Base-by-base conservation (phyloP, 2,888 invertebrate genomes). In the Cylloceria caligata region DNA sequence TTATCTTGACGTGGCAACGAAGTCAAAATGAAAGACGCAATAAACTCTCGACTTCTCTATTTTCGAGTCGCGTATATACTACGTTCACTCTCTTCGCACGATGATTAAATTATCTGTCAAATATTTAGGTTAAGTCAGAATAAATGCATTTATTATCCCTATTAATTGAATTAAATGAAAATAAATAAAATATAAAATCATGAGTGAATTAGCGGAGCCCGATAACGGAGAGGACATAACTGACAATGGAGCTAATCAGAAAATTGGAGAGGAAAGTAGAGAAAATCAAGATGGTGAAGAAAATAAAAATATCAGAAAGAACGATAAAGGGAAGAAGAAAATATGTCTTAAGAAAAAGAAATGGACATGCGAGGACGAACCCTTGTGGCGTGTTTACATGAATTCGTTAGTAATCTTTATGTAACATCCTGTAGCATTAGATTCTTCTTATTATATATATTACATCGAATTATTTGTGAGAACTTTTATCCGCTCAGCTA, bases 301-400 rank as follows among this genome's bases (percentile, higher is more conserved):
- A 60, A 71, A 36, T 19, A 36, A 36, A 11, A 57, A 71, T n/a
- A 7, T 11, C 6, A 3, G 4, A 45, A 24, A 24, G 3, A 21
- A 13, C 19, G 30, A 60, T 21, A 30, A 73, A 4, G 52, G 27
- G 4, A 76, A 57, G 34, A 80, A 78, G 55, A 67, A 73, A 52
- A 16, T 74, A 30, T 69, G 71, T 0, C 68, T 64, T 13, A 76
- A 55, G 47, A 73, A 77, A 21, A 69, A 83, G 45, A 82, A 75
- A 69, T 84, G 83, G 72, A 85, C 2, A 42, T 86, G 55, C 74
- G 87, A 86, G 6, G 84, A 84, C 0, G 67, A 81, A n/a, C 81
- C 89, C 0, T 71, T 86, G 19, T 90, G 90, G 90, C 83, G 85
- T 7, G 62, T 83, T 55, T 90, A 87, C 49, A 84, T 87, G 85